Evolutionary conservation across 2,113 vertebrate genomes (phyloP), one percentile per base, ranked within the genome.

Genomic region (Coreoperca whiteheadi): DNA sequence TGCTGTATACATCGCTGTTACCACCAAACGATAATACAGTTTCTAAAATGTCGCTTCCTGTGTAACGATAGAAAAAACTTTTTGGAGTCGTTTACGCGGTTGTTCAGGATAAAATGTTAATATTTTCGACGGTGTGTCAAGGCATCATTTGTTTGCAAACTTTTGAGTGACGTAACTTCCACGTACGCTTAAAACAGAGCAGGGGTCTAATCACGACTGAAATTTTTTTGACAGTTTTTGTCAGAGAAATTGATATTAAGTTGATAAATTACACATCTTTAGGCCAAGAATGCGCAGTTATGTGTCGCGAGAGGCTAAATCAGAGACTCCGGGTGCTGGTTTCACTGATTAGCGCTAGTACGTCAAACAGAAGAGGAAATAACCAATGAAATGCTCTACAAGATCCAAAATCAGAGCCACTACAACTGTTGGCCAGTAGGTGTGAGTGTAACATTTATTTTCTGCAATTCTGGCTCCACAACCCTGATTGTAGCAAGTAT

Each of bases 391-490:
- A 34, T 20, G 4, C 50, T 32, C 12, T 23, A 34, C 51, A 67
- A 37, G 8, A 68, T 8, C 21, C 7, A 51, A 72, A 87, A 46
- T 37, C 56, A 56, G 30, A 66, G 75, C 34, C n/a, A 76, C 37
- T 88, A 72, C 82, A 72, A 39, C 21, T 23, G 30, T 28, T 76
- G 82, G 37, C 89, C 92, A 88, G 85, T 73, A 93, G 93, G 81
- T 92, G 93, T 84, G 18, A 92, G 90, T 94, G 87, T 90, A 71
- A 70, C 80, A 61, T 83, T 39, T 30, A 25, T 54, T 83, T 80
- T 70, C 25, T 48, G 43, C 39, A 41, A 53, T 20, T 34, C 20
- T 41, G 41, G 0, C 7, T 34, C 10, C 46, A 73, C 21, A 65
- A 16, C 18, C 16, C 10, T 60, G 23, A 32, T 15, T 10, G n/a